Base-by-base conservation (phyloP, 2,888 invertebrate genomes). In the Parasteatoda lunata region DNA sequence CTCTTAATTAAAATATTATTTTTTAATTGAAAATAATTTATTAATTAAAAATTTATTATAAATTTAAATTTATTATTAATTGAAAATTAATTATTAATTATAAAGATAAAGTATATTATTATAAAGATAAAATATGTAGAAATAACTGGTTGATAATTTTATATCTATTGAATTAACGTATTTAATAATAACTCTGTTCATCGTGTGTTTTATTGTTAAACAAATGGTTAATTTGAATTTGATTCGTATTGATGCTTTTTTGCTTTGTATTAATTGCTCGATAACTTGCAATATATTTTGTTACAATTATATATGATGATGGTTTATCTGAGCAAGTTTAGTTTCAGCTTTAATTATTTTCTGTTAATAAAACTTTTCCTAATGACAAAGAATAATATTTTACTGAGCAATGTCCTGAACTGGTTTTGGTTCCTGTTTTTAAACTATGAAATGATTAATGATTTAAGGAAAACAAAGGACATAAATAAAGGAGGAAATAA, bases 371-470 rank as follows among this genome's bases (percentile, higher is more conserved):
- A 59, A 13, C 9, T 59, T 13, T 59, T 59, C n/a, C 4, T 9
- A 59, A 54, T 9, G 54, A 54, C 9, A 9, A 6, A 3, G 59
- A 13, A 59, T 59, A 9, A 59, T 59, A 7, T 59, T 54, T 59
- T 59, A 59, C 9, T 59, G n/a, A 13, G 59, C 59, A 59, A 13
- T n/a, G 59, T 59, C 59, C 7, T n/a, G n/a, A 0, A 59, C 59
- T 59, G 59, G 59, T 59, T 59, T 59, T 59, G n/a, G 59, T 59
- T 59, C 59, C 59, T 59, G 59, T 59, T 59, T 59, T 59, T 59
- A 9, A 30, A 30, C 30, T 30, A 30, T 30, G 30, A 30, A 30
- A 30, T 30, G 30, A 30, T 30, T 30, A 30, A 30, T 30, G 30
- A 30, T 30, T 30, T 30, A 30, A 30, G 30, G 30, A 30, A 30